Conservation (phyloP, 2,797 vertebrate species). For the Artibeus lituratus region DNA sequence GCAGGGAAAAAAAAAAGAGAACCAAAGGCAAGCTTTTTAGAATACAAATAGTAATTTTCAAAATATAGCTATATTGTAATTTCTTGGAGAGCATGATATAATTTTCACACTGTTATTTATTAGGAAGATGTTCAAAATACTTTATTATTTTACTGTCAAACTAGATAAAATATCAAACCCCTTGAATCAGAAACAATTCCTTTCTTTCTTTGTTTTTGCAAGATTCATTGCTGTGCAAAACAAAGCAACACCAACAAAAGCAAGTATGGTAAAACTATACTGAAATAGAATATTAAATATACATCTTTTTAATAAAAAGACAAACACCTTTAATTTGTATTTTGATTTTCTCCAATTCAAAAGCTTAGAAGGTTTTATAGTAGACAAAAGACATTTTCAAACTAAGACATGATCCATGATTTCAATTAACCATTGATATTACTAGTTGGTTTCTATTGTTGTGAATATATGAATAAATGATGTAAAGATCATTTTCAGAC, state of each 20-base stretch:
- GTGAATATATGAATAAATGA: slow-evolving; percentile 49
- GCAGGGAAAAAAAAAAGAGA: not conserved
- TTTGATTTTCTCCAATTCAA: not conserved
- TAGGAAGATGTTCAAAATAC: not conserved
- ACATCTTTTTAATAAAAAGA: not conserved
- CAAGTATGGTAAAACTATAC: not conserved
- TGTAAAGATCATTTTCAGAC: not conserved
- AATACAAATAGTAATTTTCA: not conserved
- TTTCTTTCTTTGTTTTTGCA: not conserved
- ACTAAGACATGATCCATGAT: slow-evolving; percentile 29
- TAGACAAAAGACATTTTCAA: slow-evolving; percentile 42
- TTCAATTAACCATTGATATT: slow-evolving; percentile 49
- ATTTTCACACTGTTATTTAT: not conserved
- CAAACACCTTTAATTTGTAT: not conserved
- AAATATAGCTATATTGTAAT: not conserved
- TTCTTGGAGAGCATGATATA: not conserved
- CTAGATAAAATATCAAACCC: not conserved
- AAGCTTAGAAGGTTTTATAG: not conserved
- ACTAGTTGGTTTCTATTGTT: not conserved
- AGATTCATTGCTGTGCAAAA: not conserved
- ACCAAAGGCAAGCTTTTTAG: not conserved
- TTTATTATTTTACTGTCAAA: not conserved
- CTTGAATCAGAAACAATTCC: not conserved
- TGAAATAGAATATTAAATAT: not conserved
- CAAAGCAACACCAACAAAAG: not conserved